A percentile compares a stretch with the other conserved stretches of the same genome.
These are phyloP conservation scores for Zaprionus taronus DNA, from an alignment of 1,140 invertebrate genomes.

Conservation along the genomic window DNA sequence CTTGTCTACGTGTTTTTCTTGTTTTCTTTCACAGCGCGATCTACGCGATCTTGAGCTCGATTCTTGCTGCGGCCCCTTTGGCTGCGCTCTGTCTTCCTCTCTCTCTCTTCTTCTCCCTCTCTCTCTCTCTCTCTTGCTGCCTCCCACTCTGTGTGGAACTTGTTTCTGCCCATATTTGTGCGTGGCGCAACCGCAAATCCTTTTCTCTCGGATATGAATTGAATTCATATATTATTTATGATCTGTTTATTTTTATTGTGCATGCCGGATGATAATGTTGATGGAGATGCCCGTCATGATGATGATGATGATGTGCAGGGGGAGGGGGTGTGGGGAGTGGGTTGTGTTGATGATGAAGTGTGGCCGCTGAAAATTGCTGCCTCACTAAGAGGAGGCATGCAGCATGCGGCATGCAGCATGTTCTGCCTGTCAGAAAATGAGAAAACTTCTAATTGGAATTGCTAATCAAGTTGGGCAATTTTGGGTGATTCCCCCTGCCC, in stretches of 20 bases:
- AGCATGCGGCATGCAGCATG: conserved; percentile 33
- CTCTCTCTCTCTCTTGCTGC: not conserved
- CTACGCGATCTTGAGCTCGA: conserved; percentile 65
- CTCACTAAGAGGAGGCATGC: conserved; percentile 3
- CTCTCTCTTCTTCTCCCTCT: not conserved
- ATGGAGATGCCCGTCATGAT: conserved; percentile 22
- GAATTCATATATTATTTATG: conserved; percentile 83
- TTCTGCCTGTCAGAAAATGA: conserved; percentile 72
- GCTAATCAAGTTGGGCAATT: conserved; percentile 78
- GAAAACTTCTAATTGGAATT: conserved; percentile 83
- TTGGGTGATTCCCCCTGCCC: conserved; percentile 43
- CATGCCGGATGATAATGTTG: conserved; percentile 70
- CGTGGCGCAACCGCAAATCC: conserved; percentile 77
- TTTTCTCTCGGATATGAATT: conserved; percentile 75
- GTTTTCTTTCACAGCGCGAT: conserved; percentile 67
- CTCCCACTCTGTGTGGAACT: conserved; percentile 42
- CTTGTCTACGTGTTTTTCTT: conserved; percentile 72
- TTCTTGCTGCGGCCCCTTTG: conserved; percentile 35
- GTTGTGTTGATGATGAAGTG: conserved; percentile 10
- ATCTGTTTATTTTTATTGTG: conserved; percentile 83
- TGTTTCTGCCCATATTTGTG: conserved; percentile 76
- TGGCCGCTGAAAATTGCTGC: conserved; percentile 38
- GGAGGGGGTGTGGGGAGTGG: not conserved
- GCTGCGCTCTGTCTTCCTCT: not conserved
- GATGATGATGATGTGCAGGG: conserved; percentile 11